Evolutionary conservation across 1,140 invertebrate species (phyloP).

Genomic region (Drosophila murphyi): DNA sequence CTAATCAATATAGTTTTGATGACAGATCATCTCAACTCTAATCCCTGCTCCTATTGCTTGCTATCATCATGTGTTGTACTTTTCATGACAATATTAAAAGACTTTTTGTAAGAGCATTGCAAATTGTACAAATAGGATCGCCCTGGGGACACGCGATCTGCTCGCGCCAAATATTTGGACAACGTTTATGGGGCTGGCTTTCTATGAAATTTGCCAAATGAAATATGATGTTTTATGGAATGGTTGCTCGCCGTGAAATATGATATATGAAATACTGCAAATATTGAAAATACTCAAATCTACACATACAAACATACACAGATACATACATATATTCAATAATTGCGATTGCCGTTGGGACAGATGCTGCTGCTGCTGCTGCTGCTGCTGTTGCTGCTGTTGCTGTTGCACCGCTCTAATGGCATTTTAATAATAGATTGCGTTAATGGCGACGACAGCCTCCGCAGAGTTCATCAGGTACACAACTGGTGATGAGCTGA

Average conservation of each 20-base stretch:
- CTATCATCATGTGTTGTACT: not conserved
- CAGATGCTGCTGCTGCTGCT: not conserved
- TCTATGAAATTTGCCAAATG: constrained; percentile 30
- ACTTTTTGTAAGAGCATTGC: constrained; percentile 7
- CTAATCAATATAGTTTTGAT: too few species aligned
- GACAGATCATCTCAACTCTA: too few species aligned
- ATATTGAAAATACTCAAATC: not conserved
- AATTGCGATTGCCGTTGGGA: constrained; percentile 76
- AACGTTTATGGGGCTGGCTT: constrained; percentile 56
- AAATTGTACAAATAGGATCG: constrained; percentile 13
- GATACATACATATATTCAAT: constrained; percentile 54
- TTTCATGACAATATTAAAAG: not conserved
- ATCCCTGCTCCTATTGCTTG: too few species aligned
- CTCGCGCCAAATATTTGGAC: constrained; percentile 74
- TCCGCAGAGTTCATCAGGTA: constrained; percentile 33
- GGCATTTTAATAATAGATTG: constrained; percentile 81
- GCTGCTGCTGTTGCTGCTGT: not conserved
- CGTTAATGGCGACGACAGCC: constrained; percentile 72
- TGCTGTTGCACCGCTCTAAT: constrained; percentile 69
- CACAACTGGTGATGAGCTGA: constrained; percentile 28
- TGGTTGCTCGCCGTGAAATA: not conserved
- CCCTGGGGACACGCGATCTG: constrained; percentile 60
- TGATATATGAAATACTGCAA: constrained; percentile 27
- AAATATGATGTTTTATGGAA: constrained; percentile 21
- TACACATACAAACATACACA: not conserved